Evolutionary conservation across 2,797 vertebrate genomes (phyloP).

Genomic region (Hafferia zeledoni): DNA sequence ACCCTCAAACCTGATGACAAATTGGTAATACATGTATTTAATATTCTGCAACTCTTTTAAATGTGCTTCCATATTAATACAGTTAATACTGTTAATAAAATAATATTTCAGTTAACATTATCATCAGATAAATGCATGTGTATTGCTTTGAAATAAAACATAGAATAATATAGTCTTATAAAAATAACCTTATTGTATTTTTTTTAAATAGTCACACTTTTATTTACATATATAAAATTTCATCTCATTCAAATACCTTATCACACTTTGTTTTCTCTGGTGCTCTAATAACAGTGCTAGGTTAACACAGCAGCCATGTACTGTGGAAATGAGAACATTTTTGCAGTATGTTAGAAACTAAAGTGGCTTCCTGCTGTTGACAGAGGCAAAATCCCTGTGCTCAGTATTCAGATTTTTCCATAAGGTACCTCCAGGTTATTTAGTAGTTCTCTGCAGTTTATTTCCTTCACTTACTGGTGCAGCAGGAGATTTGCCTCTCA

Average conservation of each 20-base stretch:
- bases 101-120: neutral
- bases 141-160: neutral
- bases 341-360: neutral
- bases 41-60: neutral
- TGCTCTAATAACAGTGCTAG: neutral
- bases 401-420: neutral
- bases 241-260: neutral
- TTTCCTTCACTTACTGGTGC: neutral
- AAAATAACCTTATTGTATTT: neutral
- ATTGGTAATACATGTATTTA: accelerated
- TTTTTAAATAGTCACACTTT: neutral
- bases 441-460: neutral
- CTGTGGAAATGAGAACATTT: conserved; percentile 9
- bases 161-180: accelerated
- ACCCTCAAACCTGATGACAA: neutral
- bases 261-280: neutral
- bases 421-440: conserved; percentile 18
- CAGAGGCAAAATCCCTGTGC: neutral
- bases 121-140: neutral
- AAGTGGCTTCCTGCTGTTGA: conserved; percentile 3
- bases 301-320: neutral
- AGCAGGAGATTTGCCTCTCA: neutral
- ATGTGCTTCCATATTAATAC: neutral
- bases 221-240: neutral
- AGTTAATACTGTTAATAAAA: neutral